Evolutionary conservation across 2,113 vertebrate genomes (phyloP).

Genomic region (Gymnobelideus leadbeateri): DNA sequence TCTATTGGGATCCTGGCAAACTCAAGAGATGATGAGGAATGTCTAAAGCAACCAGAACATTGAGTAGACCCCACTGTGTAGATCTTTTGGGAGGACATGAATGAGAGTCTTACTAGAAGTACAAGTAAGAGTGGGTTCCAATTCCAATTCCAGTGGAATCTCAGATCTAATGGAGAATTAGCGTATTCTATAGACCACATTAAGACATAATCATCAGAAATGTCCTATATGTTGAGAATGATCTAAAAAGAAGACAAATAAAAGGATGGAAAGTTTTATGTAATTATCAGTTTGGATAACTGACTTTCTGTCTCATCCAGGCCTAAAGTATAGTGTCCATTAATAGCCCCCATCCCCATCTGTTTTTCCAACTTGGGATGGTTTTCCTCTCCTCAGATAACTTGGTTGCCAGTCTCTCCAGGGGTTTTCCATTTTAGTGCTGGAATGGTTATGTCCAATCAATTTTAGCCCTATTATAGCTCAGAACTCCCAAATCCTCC

Average conservation of each 20-base stretch:
- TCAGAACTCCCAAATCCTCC: neutral
- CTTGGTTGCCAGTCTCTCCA: neutral
- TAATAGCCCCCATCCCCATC: neutral
- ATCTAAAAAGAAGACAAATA: neutral
- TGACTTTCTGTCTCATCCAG: neutral
- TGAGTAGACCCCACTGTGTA: neutral
- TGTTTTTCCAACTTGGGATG: neutral
- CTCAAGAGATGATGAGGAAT: neutral
- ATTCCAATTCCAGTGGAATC: too few relatives aligned
- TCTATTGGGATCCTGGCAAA: neutral
- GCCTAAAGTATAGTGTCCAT: neutral
- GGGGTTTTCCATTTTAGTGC: neutral
- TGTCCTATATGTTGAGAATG: neutral
- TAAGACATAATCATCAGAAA: neutral
- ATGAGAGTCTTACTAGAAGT: neutral
- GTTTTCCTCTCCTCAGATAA: neutral
- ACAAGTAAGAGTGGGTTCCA: neutral
- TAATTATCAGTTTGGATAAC: neutral
- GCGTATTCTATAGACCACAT: neutral
- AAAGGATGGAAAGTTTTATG: neutral
- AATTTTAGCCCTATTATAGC: neutral
- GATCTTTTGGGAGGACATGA: neutral
- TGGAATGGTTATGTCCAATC: neutral
- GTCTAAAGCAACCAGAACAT: neutral
- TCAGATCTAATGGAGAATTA: neutral